A percentile compares a stretch with the other conserved stretches of the same genome.
Evolutionary conservation across 1,140 invertebrate species (phyloP).

Genomic region (Aethina tumida): DNA sequence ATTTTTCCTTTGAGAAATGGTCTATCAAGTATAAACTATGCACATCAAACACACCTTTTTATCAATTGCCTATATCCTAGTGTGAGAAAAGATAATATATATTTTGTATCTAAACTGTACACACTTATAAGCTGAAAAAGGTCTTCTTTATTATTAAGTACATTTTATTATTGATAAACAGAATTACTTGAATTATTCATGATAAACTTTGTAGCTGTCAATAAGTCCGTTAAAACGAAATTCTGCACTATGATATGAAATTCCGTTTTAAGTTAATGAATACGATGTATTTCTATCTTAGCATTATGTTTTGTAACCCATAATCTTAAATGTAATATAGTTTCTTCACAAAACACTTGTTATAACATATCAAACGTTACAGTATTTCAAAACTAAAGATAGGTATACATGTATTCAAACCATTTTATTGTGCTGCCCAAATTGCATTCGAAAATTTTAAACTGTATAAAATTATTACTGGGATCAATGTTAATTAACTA

Average conservation of each 20-base stretch:
- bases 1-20: constrained; percentile 11
- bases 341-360: too few relatives aligned
- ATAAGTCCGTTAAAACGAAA: constrained; percentile 5
- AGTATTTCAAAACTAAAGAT: constrained; percentile 21
- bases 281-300: constrained; percentile 23
- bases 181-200: too few relatives aligned
- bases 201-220: too few relatives aligned
- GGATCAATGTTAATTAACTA: too few relatives aligned
- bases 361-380: constrained; percentile 12
- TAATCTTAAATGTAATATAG: constrained; percentile 29
- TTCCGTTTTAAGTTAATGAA: constrained; percentile 11
- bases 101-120: too few relatives aligned
- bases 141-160: too few relatives aligned
- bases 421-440: constrained; percentile 7
- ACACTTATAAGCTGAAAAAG: too few relatives aligned
- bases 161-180: too few relatives aligned
- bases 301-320: constrained; percentile 25
- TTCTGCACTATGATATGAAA: too few relatives aligned
- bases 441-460: background rate
- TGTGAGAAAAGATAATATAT: constrained; percentile 8
- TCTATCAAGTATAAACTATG: constrained; percentile 15
- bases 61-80: constrained; percentile 5
- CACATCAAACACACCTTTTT: constrained; percentile 23
- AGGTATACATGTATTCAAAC: constrained; percentile 23
- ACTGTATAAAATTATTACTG: background rate